phyloP scores from a whole-genome alignment of 2,113 vertebrate species.

The Brachypodius melanocephalos region DNA sequence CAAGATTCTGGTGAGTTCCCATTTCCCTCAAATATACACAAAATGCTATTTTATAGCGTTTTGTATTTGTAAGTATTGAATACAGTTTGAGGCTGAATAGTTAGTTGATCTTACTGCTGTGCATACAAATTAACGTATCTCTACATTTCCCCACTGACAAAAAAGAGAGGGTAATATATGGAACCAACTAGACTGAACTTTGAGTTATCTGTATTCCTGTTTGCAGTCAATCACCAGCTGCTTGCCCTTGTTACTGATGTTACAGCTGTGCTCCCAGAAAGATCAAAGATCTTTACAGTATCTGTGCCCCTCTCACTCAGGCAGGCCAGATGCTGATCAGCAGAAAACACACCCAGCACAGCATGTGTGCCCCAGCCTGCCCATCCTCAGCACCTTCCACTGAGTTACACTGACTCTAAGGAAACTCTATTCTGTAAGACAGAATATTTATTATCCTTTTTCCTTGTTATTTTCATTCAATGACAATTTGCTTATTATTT shows the following conservation, averaged over 20 bases:
- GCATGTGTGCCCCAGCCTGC: neutral
- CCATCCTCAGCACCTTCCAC: neutral
- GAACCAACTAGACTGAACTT: neutral
- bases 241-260: neutral
- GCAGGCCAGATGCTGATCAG: neutral
- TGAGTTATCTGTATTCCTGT: neutral
- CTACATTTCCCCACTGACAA: neutral
- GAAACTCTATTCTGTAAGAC: neutral
- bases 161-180: neutral
- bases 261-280: neutral
- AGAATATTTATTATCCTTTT: neutral
- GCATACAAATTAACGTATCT: neutral
- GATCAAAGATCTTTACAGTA: neutral
- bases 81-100: neutral
- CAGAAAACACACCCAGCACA: neutral
- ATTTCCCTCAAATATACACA: neutral
- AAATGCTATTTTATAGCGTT: neutral
- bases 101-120: neutral
- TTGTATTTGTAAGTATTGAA: neutral
- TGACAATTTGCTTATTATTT: neutral
- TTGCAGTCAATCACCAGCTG: neutral
- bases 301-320: fast-evolving
- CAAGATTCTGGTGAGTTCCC: neutral
- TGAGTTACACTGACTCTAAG: neutral
- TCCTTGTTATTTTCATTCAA: neutral